These are phyloP conservation scores for Megalurothrips usitatus DNA, from an alignment of 2,888 invertebrate genomes.

Conservation along the genomic window DNA sequence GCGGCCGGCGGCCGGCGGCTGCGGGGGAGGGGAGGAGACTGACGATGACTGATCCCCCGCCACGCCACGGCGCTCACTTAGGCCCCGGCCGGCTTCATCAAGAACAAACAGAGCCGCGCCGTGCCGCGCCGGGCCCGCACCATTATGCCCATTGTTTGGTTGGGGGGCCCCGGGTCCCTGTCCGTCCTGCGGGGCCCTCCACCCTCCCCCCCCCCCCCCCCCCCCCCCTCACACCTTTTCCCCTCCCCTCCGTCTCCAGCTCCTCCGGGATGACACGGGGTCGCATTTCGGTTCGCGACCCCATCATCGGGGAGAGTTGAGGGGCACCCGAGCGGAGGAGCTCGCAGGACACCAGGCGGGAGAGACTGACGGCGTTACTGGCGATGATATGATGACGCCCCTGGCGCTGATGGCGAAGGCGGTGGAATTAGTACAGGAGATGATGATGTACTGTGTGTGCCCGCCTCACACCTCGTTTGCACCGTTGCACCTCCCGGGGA, in stretches of 20 bases:
- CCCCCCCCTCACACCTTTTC: background rate
- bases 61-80: background rate
- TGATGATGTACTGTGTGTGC: too few relatives aligned
- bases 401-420: too few relatives aligned
- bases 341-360: too few relatives aligned
- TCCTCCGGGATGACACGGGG: too few relatives aligned
- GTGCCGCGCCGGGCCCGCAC: background rate
- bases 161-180: background rate
- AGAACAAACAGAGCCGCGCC: background rate
- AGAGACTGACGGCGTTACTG: too few relatives aligned
- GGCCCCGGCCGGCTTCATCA: constrained; percentile 19
- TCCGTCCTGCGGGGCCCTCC: background rate
- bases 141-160: constrained; percentile 2
- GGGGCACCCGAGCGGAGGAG: too few relatives aligned
- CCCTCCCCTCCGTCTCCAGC: background rate
- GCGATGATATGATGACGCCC: too few relatives aligned
- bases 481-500: too few relatives aligned
- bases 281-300: background rate
- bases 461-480: too few relatives aligned
- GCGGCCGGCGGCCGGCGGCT: background rate
- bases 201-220: background rate
- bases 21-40: background rate
- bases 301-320: background rate
- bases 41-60: constrained; percentile 15
- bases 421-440: too few relatives aligned